Conservation (phyloP, 2,113 vertebrate genomes). For the Geothlypis trichas region DNA sequence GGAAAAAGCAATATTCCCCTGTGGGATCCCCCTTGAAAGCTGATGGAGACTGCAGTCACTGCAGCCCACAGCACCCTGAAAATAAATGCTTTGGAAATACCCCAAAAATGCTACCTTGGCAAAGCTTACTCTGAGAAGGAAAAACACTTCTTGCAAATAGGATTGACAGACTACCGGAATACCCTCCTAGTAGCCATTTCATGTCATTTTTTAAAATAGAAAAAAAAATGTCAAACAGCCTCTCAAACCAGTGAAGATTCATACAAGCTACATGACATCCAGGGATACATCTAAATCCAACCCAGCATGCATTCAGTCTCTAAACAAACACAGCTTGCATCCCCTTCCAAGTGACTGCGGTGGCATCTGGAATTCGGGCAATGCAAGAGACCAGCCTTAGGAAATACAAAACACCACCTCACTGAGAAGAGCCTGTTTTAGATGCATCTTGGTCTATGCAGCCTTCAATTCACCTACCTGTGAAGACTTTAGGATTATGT, state of each 20-base stretch:
- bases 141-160: background rate
- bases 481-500: background rate
- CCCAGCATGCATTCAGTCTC: background rate
- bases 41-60: background rate
- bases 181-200: background rate
- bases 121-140: background rate
- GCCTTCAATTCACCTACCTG: background rate
- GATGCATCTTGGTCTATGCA: fast-evolving
- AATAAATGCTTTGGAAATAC: background rate
- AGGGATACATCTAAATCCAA: background rate
- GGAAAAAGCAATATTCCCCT: fast-evolving
- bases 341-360: background rate
- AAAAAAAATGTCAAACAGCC: fast-evolving
- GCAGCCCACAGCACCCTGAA: background rate
- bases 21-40: background rate
- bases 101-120: background rate
- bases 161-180: background rate
- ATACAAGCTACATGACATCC: fast-evolving
- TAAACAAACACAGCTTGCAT: background rate
- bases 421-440: background rate
- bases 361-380: fast-evolving
- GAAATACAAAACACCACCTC: fast-evolving
- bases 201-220: background rate
- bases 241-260: background rate
- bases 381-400: fast-evolving